Percentiles rank a stretch among this genome's conserved stretches.
Conservation (phyloP, 2,888 invertebrate species). For the Caenorhabditis sp. region DNA sequence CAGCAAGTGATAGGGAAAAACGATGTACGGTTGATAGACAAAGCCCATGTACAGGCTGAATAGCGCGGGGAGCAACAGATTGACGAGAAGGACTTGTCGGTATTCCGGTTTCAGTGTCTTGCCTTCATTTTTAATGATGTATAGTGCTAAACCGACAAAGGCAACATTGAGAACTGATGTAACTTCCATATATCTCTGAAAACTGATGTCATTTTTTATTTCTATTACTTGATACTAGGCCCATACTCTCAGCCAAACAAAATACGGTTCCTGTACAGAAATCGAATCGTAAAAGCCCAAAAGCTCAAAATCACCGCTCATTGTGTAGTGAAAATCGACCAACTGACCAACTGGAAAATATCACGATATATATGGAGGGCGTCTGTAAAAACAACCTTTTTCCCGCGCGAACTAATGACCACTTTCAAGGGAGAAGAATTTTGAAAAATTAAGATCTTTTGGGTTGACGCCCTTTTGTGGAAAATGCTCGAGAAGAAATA, state of each 20-base stretch:
- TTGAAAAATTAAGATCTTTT: neutral
- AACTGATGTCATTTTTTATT: too few relatives aligned
- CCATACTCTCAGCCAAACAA: constrained; percentile 29
- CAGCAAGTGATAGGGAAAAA: constrained; percentile 50
- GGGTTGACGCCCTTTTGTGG: too few relatives aligned
- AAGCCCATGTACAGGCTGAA: constrained; percentile 56
- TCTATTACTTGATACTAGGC: too few relatives aligned
- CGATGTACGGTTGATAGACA: constrained; percentile 49
- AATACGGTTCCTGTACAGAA: constrained; percentile 19
- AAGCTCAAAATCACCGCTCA: constrained; percentile 5
- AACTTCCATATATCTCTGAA: constrained; percentile 47
- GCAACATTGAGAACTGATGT: constrained; percentile 24
- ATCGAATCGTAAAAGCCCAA: constrained; percentile 32
- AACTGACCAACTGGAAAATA: neutral
- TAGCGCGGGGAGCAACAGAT: constrained; percentile 31
- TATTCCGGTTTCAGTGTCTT: constrained; percentile 31
- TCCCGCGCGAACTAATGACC: neutral
- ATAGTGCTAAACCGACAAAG: constrained; percentile 6
- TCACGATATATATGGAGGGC: too few relatives aligned
- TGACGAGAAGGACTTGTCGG: constrained; percentile 43
- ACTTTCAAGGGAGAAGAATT: too few relatives aligned
- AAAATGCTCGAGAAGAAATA: too few relatives aligned
- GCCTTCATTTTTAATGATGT: constrained; percentile 26
- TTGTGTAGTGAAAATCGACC: neutral
- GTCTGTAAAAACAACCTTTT: constrained; percentile 10